These are phyloP conservation scores for Ardeotis arabs DNA, from an alignment of 2,113 vertebrate genomes.

Conservation along the genomic window DNA sequence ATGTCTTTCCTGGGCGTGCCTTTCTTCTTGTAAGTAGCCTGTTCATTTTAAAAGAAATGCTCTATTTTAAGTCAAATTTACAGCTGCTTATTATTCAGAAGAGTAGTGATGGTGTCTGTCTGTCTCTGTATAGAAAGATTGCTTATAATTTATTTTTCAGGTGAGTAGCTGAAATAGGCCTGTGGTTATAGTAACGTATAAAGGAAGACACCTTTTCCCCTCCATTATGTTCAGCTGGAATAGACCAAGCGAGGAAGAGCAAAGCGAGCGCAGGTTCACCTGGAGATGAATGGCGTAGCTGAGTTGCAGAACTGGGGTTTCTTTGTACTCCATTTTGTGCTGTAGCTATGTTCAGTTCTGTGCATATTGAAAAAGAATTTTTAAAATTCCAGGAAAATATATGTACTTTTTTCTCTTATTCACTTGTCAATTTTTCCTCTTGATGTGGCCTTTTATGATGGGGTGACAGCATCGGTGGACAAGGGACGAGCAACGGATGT, in stretches of 20 bases:
- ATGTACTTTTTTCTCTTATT: not conserved
- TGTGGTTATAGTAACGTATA: not conserved
- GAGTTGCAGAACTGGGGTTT: not conserved
- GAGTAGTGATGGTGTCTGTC: not conserved
- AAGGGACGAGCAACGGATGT: too few species aligned
- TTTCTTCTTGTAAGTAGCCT: not conserved
- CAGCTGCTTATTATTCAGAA: not conserved
- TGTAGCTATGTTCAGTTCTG: not conserved
- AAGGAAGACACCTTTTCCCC: not conserved
- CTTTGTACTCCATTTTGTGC: not conserved
- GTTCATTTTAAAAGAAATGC: not conserved
- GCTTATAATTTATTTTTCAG: not conserved
- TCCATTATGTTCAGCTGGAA: not conserved
- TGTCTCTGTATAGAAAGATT: not conserved
- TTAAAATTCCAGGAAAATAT: not conserved
- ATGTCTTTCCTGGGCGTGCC: not conserved
- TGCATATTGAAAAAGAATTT: not conserved
- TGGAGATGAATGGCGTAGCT: not conserved
- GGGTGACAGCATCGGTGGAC: too few species aligned
- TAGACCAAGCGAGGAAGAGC: not conserved
- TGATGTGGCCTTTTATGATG: too few species aligned
- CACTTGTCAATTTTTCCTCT: not conserved
- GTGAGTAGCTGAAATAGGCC: not conserved
- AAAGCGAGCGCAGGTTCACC: not conserved
- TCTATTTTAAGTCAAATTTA: not conserved